phyloP scores from a whole-genome alignment of 2,113 vertebrate genomes.

The Megalops atlanticus region DNA sequence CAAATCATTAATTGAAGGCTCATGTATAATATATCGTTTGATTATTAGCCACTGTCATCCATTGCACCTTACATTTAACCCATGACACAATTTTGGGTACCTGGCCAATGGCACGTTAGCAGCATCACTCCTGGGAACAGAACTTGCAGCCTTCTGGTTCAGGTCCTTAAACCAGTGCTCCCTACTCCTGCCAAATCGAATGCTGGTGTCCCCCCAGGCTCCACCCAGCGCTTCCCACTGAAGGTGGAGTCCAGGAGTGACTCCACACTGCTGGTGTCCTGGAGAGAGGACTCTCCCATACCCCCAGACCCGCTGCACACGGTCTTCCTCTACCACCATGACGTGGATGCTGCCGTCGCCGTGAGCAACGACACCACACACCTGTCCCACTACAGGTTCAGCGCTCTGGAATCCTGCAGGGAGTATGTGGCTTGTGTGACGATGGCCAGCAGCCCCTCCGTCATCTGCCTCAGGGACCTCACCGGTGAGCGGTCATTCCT shows the following conservation, averaged over 20 bases:
- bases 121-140: no score
- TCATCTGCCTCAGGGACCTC: constrained; percentile 55
- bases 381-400: constrained; percentile 47
- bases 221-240: constrained; percentile 44
- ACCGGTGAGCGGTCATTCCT: no score
- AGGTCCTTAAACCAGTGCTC: background rate
- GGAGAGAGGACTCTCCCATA: constrained; percentile 21
- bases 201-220: constrained; percentile 43
- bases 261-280: constrained; percentile 52
- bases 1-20: no score
- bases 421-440: constrained; percentile 58
- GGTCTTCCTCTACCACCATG: constrained; percentile 43
- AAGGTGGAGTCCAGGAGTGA: constrained; percentile 47
- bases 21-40: no score
- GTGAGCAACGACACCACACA: constrained; percentile 9
- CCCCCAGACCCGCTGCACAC: constrained; percentile 10
- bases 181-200: background rate
- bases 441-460: constrained; percentile 19
- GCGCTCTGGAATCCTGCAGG: constrained; percentile 55
- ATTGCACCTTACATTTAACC: no score
- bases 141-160: background rate
- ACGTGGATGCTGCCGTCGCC: constrained; percentile 24
- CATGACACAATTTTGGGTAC: no score
- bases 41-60: no score
- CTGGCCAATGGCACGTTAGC: no score